Base-by-base conservation (phyloP, 1,140 invertebrate genomes). In the Anoplolepis gracilipes region DNA sequence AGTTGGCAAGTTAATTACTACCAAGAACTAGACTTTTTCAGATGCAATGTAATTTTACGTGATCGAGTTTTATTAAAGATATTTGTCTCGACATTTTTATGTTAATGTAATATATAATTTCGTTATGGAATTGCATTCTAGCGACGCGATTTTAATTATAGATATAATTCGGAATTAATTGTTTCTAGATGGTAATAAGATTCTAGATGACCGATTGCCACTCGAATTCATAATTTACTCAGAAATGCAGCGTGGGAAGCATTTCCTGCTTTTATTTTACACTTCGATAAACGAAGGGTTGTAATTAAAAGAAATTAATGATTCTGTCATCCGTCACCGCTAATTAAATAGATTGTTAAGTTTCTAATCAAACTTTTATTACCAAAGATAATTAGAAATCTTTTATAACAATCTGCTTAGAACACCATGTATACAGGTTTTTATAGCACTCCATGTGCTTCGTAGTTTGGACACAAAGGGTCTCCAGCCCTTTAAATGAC, bases 401-500 rank as follows among this genome's bases (percentile, higher is more conserved):
- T 61, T 61, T 33, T 39, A 39, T 13, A 65, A 49, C 11, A 42
- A 22, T 57, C n/a, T 30, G 61, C n/a, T 53, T 22, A 13, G 39
- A 11, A 73, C 85, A 87, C 86, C 55, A 57, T 39, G 30, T 85
- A 87, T 42, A 49, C 73, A 22, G 3, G 22, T 57, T 36, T 67
- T 10, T 62, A 78, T 13, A 62, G 22, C 36, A 46, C 42, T 53
- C 62, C 13, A 10, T 49, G 39, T 84, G 55, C 28, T 64, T 28
- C n/a, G 16, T 25, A 77, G 55, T 64, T 84, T 62, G 28, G 22
- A 62, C n/a, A n/a, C n/a, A n/a, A 33, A 84, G 65, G 75, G 86
- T 70, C 78, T 22, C 75, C 72, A 90, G 91, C 88, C 86, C 90
- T 92, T 92, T 92, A 92, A 92, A 92, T 84, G 85, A 86, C 88